Base-by-base conservation (phyloP, 2,797 vertebrate genomes). In the Pseudotriccus pelzelni region DNA sequence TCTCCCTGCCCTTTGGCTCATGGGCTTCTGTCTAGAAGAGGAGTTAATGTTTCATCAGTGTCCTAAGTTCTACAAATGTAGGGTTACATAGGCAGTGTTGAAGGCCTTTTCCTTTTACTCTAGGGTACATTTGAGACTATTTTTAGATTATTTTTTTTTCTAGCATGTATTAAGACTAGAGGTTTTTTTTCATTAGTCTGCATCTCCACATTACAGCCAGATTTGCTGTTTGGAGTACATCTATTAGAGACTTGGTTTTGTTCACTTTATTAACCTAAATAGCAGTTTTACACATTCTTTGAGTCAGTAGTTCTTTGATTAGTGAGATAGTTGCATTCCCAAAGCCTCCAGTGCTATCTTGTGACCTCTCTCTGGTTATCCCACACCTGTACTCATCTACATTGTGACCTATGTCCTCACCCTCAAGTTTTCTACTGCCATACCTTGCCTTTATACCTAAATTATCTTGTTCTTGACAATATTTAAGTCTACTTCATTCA, bases 331-430 rank as follows among this genome's bases (percentile, higher is more conserved):
- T 62, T 67, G 18, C n/a, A 21, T 25, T 7, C 14, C 6, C 9
- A 56, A 24, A 73, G 7, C 12, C 8, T 75, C 11, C 37, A 70
- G 11, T 41, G 34, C 10, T 81, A 15, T 60, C 15, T 55, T 0
- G 0, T 81, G 18, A 4, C 19, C 7, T 4, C 2, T 60, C 3
- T 64, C 16, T 9, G 4, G 5, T 36, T 10, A 37, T 52, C 41
- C 21, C 44, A 6, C 22, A 3, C 34, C 25, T 70, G 10, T 44
- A 34, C 9, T 76, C 12, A 18, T 73, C 47, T 52, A 12, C 9
- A 1, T 10, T 36, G 6, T 22, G 47, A 59, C 14, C 6, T 52
- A 7, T 3, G 1, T 60, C 12, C 24, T 55, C 12, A 39, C 7
- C 75, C 63, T 70, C 46, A 70, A 52, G 69, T 3, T 37, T 58